Evolutionary conservation across 2,797 vertebrate genomes (phyloP).

Genomic region (Threskiornis aethiopicus): DNA sequence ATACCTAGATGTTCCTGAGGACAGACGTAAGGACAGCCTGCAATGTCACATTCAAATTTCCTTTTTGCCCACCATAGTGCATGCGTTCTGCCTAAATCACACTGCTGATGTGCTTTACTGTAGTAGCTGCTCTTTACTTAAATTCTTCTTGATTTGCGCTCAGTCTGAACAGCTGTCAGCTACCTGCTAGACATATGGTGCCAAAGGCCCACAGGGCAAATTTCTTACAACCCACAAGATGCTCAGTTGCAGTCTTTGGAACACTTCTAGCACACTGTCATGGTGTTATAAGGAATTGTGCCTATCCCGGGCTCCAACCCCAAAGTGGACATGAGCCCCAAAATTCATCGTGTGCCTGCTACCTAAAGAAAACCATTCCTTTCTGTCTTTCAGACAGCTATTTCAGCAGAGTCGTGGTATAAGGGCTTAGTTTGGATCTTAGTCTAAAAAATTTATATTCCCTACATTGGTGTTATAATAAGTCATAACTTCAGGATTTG

Average conservation of each 20-base stretch:
- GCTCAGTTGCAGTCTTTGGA: neutral
- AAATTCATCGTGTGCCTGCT: neutral
- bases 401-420: neutral
- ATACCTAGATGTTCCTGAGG: neutral
- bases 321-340: neutral
- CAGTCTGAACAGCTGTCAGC: slow-evolving; percentile 43
- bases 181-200: slow-evolving; percentile 64
- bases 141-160: slow-evolving; percentile 55
- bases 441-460: neutral
- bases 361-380: neutral
- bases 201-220: neutral
- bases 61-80: neutral
- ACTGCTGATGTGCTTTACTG: neutral
- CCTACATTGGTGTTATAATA: neutral
- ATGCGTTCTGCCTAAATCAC: neutral
- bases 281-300: neutral
- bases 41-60: neutral
- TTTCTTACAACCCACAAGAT: slow-evolving; percentile 33
- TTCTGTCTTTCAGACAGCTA: neutral
- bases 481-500: neutral
- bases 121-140: slow-evolving; percentile 39
- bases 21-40: neutral
- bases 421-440: neutral
- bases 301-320: neutral
- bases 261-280: neutral